These are phyloP conservation scores for Coracopsis vasa DNA, from an alignment of 2,113 vertebrate genomes.

Conservation along the genomic window DNA sequence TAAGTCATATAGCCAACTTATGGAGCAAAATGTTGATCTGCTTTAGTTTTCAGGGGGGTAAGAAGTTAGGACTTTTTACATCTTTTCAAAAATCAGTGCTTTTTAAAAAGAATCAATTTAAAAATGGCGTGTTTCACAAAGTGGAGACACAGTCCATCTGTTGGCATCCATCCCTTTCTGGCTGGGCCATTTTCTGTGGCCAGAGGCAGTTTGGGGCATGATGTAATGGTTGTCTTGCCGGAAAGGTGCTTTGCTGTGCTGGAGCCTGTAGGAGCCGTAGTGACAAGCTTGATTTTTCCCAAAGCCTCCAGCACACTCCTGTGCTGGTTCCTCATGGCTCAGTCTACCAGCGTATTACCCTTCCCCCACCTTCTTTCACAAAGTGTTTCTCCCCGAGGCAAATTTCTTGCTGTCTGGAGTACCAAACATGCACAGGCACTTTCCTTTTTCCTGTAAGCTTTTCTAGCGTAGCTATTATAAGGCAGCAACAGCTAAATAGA, in stretches of 20 bases:
- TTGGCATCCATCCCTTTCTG: background rate
- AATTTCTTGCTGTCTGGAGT: conserved; percentile 29
- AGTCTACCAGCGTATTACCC: background rate
- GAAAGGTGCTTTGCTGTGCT: conserved; percentile 3
- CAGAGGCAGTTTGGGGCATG: background rate
- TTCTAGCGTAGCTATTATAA: background rate
- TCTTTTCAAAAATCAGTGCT: background rate
- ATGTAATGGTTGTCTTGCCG: background rate
- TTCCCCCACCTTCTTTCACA: conserved; percentile 57
- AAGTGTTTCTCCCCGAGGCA: conserved; percentile 2
- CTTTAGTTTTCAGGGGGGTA: background rate
- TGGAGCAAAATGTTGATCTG: background rate
- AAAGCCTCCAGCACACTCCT: background rate
- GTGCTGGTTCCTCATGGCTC: background rate
- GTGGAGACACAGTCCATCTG: background rate
- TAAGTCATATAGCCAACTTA: background rate
- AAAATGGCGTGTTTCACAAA: background rate
- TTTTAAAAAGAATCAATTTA: background rate
- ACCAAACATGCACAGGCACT: background rate
- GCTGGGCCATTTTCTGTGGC: background rate
- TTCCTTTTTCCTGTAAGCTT: background rate
- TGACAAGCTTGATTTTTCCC: background rate
- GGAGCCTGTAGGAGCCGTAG: conserved; percentile 34
- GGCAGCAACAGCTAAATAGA: background rate
- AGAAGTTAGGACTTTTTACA: background rate